Base-by-base conservation (phyloP, 2,797 vertebrate species). In the Calcarius lapponicus region DNA sequence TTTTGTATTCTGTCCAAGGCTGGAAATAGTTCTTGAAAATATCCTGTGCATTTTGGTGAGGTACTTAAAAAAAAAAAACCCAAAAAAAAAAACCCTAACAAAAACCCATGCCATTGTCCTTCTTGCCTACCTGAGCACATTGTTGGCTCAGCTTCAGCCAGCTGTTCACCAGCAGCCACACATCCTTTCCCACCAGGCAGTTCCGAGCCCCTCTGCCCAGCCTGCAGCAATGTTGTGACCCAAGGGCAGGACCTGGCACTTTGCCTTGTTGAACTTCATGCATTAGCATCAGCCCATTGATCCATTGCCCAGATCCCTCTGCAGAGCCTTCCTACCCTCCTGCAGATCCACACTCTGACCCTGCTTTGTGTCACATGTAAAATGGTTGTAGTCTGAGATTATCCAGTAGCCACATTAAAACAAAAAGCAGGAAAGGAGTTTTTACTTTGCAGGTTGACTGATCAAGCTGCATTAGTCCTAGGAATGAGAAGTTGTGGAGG, bases 1-100 rank as follows among this genome's bases (percentile, higher is more conserved):
- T 57, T 88, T 69, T 58, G 11, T 65, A 22, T 73, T 62, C 32
- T 82, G 13, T 66, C 22, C 36, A 45, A 72, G 57, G 43, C 1
- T 80, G 32, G 34, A 88, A 88, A 62, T 36, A 66, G 11, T 9
- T 66, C 45, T 86, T 70, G 36, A 90, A 92, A 93, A 61, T 40
- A 72, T 8, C 13, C 11, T 32, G 11, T 61, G 38, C 25, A 31
- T 87, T 95, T 93, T 79, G 42, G 48, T 76, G 10, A 93, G 62
- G n/a, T 32, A 45, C 64, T 78, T 10, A 11, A 57, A 83, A 69
- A 72, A 80, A 29, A 5, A 2, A 3, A 3, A 9, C 4, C n/a
- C 26, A 50, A 16, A 28, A 29, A 5, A 19, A 29, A 31, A 7
- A 32, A 13, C 19, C 31, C 5, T 12, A n/a, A n/a, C 22, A 19